phyloP scores from a whole-genome alignment of 2,888 invertebrate genomes.

The Carcina quercana region DNA sequence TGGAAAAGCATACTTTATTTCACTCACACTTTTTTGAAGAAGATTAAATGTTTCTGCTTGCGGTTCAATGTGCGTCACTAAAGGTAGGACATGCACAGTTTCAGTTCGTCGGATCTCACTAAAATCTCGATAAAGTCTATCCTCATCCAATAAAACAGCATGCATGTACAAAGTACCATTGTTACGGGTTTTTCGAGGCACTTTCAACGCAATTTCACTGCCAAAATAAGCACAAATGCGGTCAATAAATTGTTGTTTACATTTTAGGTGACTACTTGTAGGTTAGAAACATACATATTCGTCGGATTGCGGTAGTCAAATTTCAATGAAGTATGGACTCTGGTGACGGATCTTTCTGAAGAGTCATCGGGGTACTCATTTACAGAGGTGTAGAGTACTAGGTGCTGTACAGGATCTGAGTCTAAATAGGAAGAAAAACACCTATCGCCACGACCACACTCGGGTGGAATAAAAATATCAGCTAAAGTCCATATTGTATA shows the following conservation, averaged over 20 bases:
- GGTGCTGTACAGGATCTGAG: conserved; percentile 78
- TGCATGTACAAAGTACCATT: conserved; percentile 92
- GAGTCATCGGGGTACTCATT: conserved; percentile 71
- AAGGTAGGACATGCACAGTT: conserved; percentile 76
- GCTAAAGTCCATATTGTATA: conserved; percentile 86
- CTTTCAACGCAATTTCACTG: conserved; percentile 79
- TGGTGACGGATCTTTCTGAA: conserved; percentile 51
- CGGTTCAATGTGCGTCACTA: conserved; percentile 85
- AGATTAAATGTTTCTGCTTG: conserved; percentile 84
- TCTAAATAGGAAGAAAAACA: conserved; percentile 83
- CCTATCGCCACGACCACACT: conserved; percentile 76
- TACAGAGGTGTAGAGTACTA: conserved; percentile 80
- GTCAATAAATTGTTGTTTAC: conserved; percentile 1
- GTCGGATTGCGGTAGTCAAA: conserved; percentile 78
- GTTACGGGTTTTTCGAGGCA: conserved; percentile 83
- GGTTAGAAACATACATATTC: conserved; percentile 41
- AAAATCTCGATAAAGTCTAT: conserved; percentile 66
- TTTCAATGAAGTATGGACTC: conserved; percentile 74
- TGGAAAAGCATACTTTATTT: no score
- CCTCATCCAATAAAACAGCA: conserved; percentile 76
- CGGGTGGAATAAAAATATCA: conserved; percentile 81
- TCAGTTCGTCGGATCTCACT: conserved; percentile 74
- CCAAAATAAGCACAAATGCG: conserved; percentile 14
- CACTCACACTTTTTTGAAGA: conserved; percentile 64
- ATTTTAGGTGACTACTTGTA: not conserved